Evolutionary conservation across 2,888 invertebrate species (phyloP).

Genomic region (Microctonus brassicae): DNA sequence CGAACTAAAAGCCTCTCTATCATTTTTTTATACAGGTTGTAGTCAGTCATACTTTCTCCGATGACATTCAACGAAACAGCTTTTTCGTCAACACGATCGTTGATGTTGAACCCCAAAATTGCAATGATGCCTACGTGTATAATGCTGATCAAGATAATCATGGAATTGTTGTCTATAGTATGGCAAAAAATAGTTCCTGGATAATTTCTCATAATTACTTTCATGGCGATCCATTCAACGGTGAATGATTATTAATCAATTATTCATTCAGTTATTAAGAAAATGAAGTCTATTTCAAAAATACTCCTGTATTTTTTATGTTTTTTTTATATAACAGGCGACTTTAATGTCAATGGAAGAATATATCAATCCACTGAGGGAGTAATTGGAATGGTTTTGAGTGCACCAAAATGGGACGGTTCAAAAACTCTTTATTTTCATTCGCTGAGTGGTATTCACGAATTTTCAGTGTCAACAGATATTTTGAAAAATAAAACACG

Average conservation of each 20-base stretch:
- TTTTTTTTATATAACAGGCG: conserved; percentile 69
- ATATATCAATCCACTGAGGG: conserved; percentile 91
- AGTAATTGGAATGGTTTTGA: conserved; percentile 81
- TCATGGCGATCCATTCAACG: conserved; percentile 82
- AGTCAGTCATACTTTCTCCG: conserved; percentile 78
- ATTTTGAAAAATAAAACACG: conserved; percentile 81
- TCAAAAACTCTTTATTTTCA: conserved; percentile 85
- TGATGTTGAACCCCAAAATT: conserved; percentile 78
- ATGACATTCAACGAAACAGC: conserved; percentile 80
- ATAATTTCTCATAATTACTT: conserved; percentile 85
- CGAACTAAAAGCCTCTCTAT: neutral
- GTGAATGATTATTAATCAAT: conserved; percentile 43
- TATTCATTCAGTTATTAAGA: too few species aligned
- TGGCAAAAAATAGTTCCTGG: conserved; percentile 82
- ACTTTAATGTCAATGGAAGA: conserved; percentile 82
- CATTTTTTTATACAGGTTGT: conserved; percentile 65
- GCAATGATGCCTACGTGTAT: conserved; percentile 83
- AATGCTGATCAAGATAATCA: conserved; percentile 83
- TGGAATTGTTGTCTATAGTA: conserved; percentile 83
- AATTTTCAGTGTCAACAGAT: conserved; percentile 83
- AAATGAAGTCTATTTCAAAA: too few species aligned
- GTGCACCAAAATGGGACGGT: conserved; percentile 71
- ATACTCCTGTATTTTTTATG: neutral
- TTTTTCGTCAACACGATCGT: conserved; percentile 86
- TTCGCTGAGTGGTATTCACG: conserved; percentile 83